Base-by-base conservation (phyloP, 2,797 vertebrate species). In the Loriculus beryllinus region DNA sequence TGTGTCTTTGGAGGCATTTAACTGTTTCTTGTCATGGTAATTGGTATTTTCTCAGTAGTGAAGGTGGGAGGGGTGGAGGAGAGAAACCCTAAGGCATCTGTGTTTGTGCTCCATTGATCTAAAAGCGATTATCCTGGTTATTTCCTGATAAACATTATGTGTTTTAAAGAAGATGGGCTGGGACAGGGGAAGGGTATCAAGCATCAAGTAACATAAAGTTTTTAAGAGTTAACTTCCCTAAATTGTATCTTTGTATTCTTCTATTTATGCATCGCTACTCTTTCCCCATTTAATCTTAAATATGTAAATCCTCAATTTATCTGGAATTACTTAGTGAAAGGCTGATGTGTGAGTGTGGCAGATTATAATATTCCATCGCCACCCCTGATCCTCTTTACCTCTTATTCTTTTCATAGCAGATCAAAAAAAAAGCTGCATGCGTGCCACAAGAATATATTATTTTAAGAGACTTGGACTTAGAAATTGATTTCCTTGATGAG, bases 281-380 rank as follows among this genome's bases (percentile, higher is more conserved):
- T 95, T 97, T 95, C 93, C 95, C 96, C 94, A 93, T 97, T 98
- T 98, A 98, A 98, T 98, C 98, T 98, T 98, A 98, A 98, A 98
- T 98, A 98, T 98, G 98, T 98, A 98, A 98, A 98, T 98, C 98
- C 98, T 97, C 98, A 98, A 97, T 98, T 98, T 98, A 98, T 98
- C 98, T 98, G 97, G 97, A 98, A 98, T 98, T 98, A 98, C 98
- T 98, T 96, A 97, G 97, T 96, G 97, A 97, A 97, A 97, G 98
- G 97, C 97, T 98, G 97, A 97, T 97, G 97, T 98, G 98, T 98
- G 98, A 98, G 98, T 97, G 97, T 94, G 96, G 97, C 97, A 97
- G 98, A 98, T 98, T 98, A 98, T 97, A 97, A 98, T 98, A 98
- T 98, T 97, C 97, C 97, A 97, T 97, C 96, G 78, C 97, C 98